Evolutionary conservation across 2,797 vertebrate species (phyloP), one percentile per base, ranked within the genome.

Genomic region (Petrocephalus sullivani): DNA sequence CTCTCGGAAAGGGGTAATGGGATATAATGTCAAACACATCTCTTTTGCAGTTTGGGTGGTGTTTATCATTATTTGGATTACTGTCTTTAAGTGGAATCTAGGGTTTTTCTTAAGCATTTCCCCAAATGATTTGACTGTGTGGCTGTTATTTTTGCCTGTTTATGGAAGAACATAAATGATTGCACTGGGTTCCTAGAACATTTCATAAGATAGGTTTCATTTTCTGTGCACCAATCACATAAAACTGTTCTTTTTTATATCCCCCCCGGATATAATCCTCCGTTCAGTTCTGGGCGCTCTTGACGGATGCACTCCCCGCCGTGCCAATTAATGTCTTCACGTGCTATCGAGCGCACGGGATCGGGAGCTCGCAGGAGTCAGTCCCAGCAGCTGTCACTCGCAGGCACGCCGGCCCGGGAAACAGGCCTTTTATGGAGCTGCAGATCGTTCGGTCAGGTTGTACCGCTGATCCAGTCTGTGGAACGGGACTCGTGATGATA

Each of bases 241-340:
- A 6, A 41, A 46, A 78, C 33, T 78, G 16, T 37, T 78, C 28
- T 78, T 46, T 46, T 41, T 78, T 33, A 37, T 14, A 14, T 71
- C 5, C 64, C 71, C 71, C 71, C 71, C 41, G 9, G 49, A 51
- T 83, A 53, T 83, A 21, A 46, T 51, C n/a, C 81, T 53, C 49
- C 37, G 49, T 78, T 78, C n/a, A n/a, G 49, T 83, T 83, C 49
- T 51, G 37, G 41, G 81, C 19, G 8, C 49, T 49, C 41, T 53
- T 53, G 46, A 4, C 19, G 81, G 49, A 83, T 83, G 53, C 81
- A 41, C 81, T 83, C 49, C 49, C 71, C 21, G 81, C 41, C 19
- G 81, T 53, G 21, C 81, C 71, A 78, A 78, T 78, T 78, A 78
- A 78, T 78, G 46, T 83, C 49, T 83, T 83, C 49, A 83, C n/a